Base-by-base conservation (phyloP, 2,888 invertebrate species). In the Eucriotettix oculatus region DNA sequence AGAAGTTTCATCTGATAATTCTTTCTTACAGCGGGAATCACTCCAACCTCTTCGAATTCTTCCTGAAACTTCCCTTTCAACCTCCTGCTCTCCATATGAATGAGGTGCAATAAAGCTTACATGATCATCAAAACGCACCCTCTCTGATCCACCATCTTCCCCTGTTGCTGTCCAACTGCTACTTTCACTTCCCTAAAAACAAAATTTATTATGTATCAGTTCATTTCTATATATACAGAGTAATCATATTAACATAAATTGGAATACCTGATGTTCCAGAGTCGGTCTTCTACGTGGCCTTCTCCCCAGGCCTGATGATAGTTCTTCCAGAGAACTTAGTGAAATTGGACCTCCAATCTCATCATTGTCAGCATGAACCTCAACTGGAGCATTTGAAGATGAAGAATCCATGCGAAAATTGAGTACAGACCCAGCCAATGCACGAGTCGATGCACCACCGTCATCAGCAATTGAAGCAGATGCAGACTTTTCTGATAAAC, bases 381-480 rank as follows among this genome's bases (percentile, higher is more conserved):
- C 68, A 9, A 66, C 66, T 12, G 67, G 59, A 10, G 58, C 56
- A 29, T 29, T 29, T 29, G 29, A 29, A 16, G 60, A 60, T n/a
- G 42, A 53, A 16, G 61, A 57, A 41, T 61, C 61, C 44, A 82
- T 81, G 75, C 82, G 83, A 69, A 83, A 83, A 69, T 82, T 83
- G 62, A 84, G 74, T 67, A 86, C 80, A 16, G 88, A 88, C 16
- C 90, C 90, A 54, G 89, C 88, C 64, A 89, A 74, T 52, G 87
- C 90, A 66, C 84, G 78, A 0, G 86, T 86, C 54, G 87, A 87
- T 17, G 87, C 86, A 16, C 78, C 79, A 1, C 80, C 82, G 67
- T 80, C 80, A 69, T 85, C 85, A 55, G 80, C 78, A 55, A 81
- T 79, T 58, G 83, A 82, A 54, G 78, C 77, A 62, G 80, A 81